Evolutionary conservation across 2,797 vertebrate genomes (phyloP), one percentile per base, ranked within the genome.

Genomic region (Pangasius mekongensis): DNA sequence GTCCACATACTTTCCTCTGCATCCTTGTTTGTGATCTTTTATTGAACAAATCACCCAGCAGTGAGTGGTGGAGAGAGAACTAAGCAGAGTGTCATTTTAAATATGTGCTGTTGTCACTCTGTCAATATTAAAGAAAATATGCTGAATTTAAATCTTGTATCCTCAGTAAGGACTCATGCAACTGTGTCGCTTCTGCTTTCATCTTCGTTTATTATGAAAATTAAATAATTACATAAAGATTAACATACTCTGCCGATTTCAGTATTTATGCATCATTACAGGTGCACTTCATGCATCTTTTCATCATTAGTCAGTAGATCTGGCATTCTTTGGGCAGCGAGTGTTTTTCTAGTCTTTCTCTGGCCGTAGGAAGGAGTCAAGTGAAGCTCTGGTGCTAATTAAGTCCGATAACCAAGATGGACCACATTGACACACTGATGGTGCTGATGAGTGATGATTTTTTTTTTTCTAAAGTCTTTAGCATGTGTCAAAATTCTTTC

Each of bases 11-110:
- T 67, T 87, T 39, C 66, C 1, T 74, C 43, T 30, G 71, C 60
- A 43, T 52, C 47, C 76, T 83, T 56, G n/a, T 66, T 76, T 66
- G 43, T 88, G 85, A 88, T 90, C 58, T 89, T 89, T 87, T 87
- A 87, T 86, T 76, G 83, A 91, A 73, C 47, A 73, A 86, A 78
- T 78, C n/a, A 27, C 5, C 22, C 58, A 43, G 3, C 5, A 39
- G 64, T 62, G 47, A 24, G 43, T 78, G 56, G 78, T 60, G 43
- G 69, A 52, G 52, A 54, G 81, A 78, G 58, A 52, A 73, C 49
- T 39, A 56, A 49, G 49, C 78, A 52, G 87, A 49, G 83, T 67
- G 22, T 84, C 11, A 69, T 87, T 83, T 73, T 78, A 52, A 78
- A 69, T 58, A 24, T 11, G 36, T 30, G 64, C 80, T 10, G 82